phyloP scores from a whole-genome alignment of 2,797 vertebrate species.

The Pseudopleuronectes americanus region DNA sequence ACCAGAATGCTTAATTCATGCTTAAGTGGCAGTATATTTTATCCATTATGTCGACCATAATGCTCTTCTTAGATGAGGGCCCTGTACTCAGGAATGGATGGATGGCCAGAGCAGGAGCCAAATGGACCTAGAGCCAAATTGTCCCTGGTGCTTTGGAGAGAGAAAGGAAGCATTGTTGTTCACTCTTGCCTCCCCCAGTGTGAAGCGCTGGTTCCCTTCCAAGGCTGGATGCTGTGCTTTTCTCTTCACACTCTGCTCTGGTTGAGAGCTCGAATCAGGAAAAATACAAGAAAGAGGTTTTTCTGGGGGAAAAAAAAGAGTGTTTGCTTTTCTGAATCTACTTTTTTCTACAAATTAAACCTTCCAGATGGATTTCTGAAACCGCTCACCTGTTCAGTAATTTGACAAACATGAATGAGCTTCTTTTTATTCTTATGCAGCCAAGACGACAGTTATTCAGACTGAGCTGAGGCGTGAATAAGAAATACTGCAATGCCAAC shows the following conservation, averaged over 20 bases:
- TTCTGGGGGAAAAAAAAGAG: neutral
- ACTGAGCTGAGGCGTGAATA: neutral
- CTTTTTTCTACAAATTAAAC: constrained; percentile 24
- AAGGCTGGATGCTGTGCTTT: constrained; percentile 57
- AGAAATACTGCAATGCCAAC: neutral
- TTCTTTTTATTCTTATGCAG: neutral
- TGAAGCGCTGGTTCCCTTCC: constrained; percentile 58
- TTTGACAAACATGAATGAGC: constrained; percentile 6
- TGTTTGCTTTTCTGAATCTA: constrained; percentile 4
- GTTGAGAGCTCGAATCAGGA: constrained; percentile 34
- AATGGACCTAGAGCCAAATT: constrained; percentile 64
- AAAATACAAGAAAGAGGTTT: constrained; percentile 31
- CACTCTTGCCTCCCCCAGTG: constrained; percentile 42
- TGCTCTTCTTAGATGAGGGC: constrained; percentile 49
- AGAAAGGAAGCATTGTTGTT: constrained; percentile 67
- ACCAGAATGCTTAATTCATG: constrained; percentile 27
- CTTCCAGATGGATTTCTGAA: constrained; percentile 14
- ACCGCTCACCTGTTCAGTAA: constrained; percentile 9
- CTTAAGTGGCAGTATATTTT: constrained; percentile 56
- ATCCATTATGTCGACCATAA: constrained; percentile 60
- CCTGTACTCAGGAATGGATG: constrained; percentile 52
- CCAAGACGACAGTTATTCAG: constrained; percentile 4
- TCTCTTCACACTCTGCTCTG: constrained; percentile 39
- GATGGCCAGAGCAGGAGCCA: constrained; percentile 58
- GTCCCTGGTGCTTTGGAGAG: constrained; percentile 55